Conservation (phyloP, 2,888 invertebrate genomes). For the Bembecia ichneumoniformis region DNA sequence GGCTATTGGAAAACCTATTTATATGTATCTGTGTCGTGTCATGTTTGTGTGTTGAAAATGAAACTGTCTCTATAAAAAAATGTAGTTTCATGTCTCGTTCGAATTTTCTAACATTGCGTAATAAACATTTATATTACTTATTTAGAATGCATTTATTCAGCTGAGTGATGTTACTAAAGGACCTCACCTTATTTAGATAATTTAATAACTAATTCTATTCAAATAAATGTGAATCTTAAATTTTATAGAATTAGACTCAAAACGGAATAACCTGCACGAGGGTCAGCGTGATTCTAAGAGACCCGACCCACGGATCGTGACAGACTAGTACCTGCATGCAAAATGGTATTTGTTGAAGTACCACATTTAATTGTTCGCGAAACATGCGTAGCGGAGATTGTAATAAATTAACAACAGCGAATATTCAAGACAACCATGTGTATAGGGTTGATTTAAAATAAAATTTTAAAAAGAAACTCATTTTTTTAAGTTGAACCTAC, state of each 20-base stretch:
- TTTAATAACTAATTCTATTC: slow-evolving; percentile 5
- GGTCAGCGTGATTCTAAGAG: slow-evolving; percentile 22
- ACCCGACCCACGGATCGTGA: slow-evolving; percentile 35
- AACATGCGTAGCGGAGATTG: background rate
- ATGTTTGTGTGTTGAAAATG: slow-evolving; percentile 10
- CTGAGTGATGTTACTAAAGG: slow-evolving; percentile 19
- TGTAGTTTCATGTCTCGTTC: background rate
- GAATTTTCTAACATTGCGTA: background rate
- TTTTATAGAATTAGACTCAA: slow-evolving; percentile 12
- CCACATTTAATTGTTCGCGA: background rate
- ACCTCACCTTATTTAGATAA: slow-evolving; percentile 22
- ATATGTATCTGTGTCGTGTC: slow-evolving; percentile 8
- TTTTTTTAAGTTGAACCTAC: too few species aligned
- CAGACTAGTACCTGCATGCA: background rate
- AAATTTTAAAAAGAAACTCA: too few species aligned
- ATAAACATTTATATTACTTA: slow-evolving; percentile 1
- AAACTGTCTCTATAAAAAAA: slow-evolving; percentile 11
- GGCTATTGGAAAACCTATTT: background rate
- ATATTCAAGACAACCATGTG: too few species aligned
- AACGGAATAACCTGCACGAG: slow-evolving; percentile 13
- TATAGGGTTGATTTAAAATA: too few species aligned
- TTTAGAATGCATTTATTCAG: background rate
- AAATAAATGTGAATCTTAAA: slow-evolving; percentile 17
- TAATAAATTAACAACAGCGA: background rate
- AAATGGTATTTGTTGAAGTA: background rate